Base-by-base conservation (phyloP, 1,140 invertebrate species). In the Drosophila erecta region DNA sequence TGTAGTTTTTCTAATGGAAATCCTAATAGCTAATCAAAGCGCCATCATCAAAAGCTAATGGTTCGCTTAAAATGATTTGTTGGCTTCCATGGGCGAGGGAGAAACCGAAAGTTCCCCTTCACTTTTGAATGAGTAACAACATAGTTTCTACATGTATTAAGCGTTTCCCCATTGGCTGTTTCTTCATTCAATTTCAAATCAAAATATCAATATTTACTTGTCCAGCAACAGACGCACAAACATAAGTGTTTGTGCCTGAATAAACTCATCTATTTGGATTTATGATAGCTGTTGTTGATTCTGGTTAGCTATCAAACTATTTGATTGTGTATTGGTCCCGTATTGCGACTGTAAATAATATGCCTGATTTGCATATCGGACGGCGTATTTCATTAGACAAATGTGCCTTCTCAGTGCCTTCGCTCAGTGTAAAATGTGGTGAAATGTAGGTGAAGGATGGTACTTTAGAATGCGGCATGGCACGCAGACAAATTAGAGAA, bases 141-240 rank as follows among this genome's bases (percentile, higher is more conserved):
- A 59, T 54, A 59, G 30, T 41, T 43, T 22, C 24, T 38, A 49
- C 47, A 27, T 22, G 60, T 41, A 64, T 77, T 57, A 64, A 20
- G 65, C 50, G 70, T 66, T 27, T 49, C 58, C 57, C 30, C 43
- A 2, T 22, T 47, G 50, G 55, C 11, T 55, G 66, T 71, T 46
- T 61, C 69, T 55, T 62, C 56, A 49, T 55, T 72, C 55, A 56
- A 87, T 87, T 79, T 67, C 44, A 62, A 79, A 83, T 76, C 70
- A 79, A 86, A 86, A 72, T 67, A 87, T 87, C 70, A 81, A 87
- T 87, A 87, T 87, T 87, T 83, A 65, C 70, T 53, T 46, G 41
- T 67, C 35, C 51, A 47, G 47, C 53, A 44, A 47, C 58, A 35
- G 8, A 37, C 20, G 33, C 35, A 38, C 50, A 10, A 14, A 38